Conservation (phyloP, 2,797 vertebrate genomes). For the Halcyon leucocephala region DNA sequence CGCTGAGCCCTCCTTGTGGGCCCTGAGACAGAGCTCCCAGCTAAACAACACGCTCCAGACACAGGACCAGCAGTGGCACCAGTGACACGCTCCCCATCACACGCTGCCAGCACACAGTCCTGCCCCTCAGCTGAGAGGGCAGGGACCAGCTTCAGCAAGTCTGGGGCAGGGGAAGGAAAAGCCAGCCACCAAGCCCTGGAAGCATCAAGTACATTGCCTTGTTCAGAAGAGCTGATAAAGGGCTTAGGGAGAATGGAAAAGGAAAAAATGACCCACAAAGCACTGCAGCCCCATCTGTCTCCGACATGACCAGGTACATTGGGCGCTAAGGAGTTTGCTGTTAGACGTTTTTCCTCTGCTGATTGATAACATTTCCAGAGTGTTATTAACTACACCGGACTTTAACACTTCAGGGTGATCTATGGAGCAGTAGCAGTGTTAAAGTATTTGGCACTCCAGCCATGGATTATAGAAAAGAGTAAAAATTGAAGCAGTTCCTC, state of each 20-base stretch:
- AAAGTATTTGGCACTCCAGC: slow-evolving; percentile 70
- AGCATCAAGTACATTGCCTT: not conserved
- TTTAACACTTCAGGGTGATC: slow-evolving; percentile 74
- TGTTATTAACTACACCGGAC: slow-evolving; percentile 75
- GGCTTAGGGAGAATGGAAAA: not conserved
- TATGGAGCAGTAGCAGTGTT: slow-evolving; percentile 72
- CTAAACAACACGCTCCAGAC: not conserved
- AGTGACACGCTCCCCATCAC: not conserved
- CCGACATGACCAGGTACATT: slow-evolving; percentile 37
- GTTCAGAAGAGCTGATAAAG: not conserved
- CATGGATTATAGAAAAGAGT: slow-evolving; percentile 59
- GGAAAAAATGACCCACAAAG: not conserved
- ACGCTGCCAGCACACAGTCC: not conserved
- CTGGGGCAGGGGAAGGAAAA: not conserved
- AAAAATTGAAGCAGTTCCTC: slow-evolving; percentile 71
- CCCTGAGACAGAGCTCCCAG: not conserved
- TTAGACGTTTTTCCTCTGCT: slow-evolving; percentile 11
- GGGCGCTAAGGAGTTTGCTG: slow-evolving; percentile 47
- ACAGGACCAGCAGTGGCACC: no score
- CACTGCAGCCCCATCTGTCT: slow-evolving; percentile 43
- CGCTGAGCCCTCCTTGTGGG: not conserved
- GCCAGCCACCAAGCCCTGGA: not conserved
- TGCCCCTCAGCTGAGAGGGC: not conserved
- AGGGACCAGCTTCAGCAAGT: not conserved
- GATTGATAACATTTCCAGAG: slow-evolving; percentile 75